Percentiles rank a stretch among this genome's conserved stretches.
Conservation (phyloP, 2,888 invertebrate species). For the Mesopsocus fuscifrons region DNA sequence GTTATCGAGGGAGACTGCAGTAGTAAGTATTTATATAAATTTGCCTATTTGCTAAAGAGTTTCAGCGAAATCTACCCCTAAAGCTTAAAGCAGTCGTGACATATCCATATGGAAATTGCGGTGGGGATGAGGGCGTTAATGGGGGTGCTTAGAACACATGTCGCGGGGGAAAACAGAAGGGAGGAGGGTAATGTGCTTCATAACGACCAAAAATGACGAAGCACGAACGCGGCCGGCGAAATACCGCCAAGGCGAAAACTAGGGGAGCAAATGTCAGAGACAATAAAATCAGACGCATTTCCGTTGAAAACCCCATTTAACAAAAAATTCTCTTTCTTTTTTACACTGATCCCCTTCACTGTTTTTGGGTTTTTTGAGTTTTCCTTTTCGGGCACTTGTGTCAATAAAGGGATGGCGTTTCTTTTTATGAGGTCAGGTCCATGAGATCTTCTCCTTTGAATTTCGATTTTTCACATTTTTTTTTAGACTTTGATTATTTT, state of each 20-base stretch:
- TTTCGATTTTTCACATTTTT: neutral
- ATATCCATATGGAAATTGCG: too few species aligned
- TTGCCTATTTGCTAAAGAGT: too few species aligned
- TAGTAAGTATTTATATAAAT: too few species aligned
- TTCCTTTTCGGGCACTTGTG: neutral
- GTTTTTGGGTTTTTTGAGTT: neutral
- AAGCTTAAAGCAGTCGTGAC: too few species aligned
- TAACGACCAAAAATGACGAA: constrained; percentile 5
- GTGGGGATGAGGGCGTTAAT: too few species aligned
- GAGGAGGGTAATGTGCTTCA: too few species aligned
- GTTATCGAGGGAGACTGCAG: too few species aligned
- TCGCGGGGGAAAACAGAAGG: too few species aligned
- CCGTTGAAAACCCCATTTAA: neutral
- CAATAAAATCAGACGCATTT: constrained; percentile 6
- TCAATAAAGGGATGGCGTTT: neutral
- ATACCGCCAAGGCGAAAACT: constrained; percentile 3
- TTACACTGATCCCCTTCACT: neutral
- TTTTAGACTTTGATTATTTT: too few species aligned
- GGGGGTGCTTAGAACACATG: too few species aligned
- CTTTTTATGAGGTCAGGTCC: neutral
- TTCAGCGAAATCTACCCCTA: too few species aligned
- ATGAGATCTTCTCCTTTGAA: too few species aligned
- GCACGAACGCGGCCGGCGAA: constrained; percentile 2
- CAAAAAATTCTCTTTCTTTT: neutral
- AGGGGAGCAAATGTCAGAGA: constrained; percentile 7